phyloP scores from a whole-genome alignment of 2,888 invertebrate genomes.

The Lordiphosa andalusiaca region DNA sequence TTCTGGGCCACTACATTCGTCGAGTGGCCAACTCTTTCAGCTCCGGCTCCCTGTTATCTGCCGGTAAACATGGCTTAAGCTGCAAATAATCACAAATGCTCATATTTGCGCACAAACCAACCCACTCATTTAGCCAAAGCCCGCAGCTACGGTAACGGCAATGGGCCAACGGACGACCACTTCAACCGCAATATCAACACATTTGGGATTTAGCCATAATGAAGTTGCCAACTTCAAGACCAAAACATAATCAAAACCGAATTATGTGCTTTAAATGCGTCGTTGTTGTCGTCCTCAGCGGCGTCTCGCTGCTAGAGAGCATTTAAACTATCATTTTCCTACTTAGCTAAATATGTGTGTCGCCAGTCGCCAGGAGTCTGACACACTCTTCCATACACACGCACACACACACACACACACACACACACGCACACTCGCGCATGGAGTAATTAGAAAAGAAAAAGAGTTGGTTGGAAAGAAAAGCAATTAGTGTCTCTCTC shows the following conservation, averaged over 20 bases:
- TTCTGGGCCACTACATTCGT: neutral
- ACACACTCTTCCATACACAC: constrained; percentile 14
- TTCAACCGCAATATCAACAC: constrained; percentile 71
- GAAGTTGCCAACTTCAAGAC: constrained; percentile 71
- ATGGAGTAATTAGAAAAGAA: constrained; percentile 73
- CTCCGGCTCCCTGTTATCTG: constrained; percentile 26
- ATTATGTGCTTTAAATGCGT: constrained; percentile 76
- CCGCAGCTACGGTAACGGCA: constrained; percentile 10
- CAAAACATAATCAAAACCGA: constrained; percentile 75
- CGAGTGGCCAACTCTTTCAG: constrained; percentile 26
- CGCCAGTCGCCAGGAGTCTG: constrained; percentile 70
- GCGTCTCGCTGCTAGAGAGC: constrained; percentile 35
- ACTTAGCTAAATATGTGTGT: constrained; percentile 73
- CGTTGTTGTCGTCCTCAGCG: constrained; percentile 45
- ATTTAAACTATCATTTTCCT: constrained; percentile 73
- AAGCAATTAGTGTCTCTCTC: constrained; percentile 76
- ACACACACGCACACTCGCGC: constrained; percentile 13
- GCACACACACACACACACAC: constrained; percentile 15
- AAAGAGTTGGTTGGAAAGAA: constrained; percentile 66
- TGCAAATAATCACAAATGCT: constrained; percentile 64
- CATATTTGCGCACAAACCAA: constrained; percentile 40
- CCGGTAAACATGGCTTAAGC: constrained; percentile 53
- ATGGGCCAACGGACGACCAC: constrained; percentile 24
- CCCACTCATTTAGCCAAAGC: constrained; percentile 52
- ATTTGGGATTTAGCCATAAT: constrained; percentile 74